A percentile compares a stretch with the other conserved stretches of the same genome.
Conservation (phyloP, 2,888 invertebrate genomes). For the Prenolepis imparis region DNA sequence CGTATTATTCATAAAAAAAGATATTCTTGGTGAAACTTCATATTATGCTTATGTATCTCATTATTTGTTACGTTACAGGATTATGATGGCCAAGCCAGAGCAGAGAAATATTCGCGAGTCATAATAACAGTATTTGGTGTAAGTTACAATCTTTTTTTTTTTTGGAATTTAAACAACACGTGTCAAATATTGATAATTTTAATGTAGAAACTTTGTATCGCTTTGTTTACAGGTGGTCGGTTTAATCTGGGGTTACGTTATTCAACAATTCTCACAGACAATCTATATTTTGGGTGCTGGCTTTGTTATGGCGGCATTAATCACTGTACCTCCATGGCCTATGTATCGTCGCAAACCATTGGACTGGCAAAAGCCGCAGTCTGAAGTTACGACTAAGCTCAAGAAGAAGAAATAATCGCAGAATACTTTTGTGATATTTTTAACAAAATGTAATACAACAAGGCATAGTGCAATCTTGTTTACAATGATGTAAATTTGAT, state of each 20-base stretch:
- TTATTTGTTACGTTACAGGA: constrained; percentile 88
- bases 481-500: not conserved
- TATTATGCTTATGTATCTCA: not conserved
- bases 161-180: not conserved
- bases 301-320: constrained; percentile 94
- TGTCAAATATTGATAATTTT: not conserved
- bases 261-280: constrained; percentile 98
- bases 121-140: constrained; percentile 96
- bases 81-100: constrained; percentile 95
- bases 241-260: constrained; percentile 96
- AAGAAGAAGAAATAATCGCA: constrained; percentile 87
- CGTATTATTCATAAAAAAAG: not conserved
- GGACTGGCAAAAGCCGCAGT: constrained; percentile 94
- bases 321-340: constrained; percentile 98
- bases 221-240: constrained; percentile 90
- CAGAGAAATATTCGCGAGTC: constrained; percentile 95
- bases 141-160: constrained; percentile 78
- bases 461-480: constrained; percentile 39
- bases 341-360: constrained; percentile 96
- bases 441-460: not conserved
- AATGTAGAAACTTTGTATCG: not conserved
- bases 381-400: constrained; percentile 84
- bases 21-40: not conserved
- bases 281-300: constrained; percentile 97
- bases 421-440: not conserved